A percentile compares a stretch with the other conserved stretches of the same genome.
phyloP scores from a whole-genome alignment of 2,888 invertebrate genomes.

The Elmis aenea region DNA sequence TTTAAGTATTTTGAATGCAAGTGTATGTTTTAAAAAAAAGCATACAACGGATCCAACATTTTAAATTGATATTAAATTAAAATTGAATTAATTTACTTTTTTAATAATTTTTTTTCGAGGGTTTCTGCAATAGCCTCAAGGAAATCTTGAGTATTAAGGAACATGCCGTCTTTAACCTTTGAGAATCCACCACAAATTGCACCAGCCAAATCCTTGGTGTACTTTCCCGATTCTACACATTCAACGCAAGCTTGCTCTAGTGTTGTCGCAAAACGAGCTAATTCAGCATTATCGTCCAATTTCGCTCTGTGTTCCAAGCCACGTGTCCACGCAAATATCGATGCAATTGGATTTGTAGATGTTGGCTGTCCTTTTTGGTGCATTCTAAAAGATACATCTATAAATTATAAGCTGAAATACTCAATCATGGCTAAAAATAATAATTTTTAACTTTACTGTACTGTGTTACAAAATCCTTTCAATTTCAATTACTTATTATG shows the following conservation, averaged over 20 bases:
- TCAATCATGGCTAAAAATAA: too few relatives aligned
- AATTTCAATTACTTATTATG: too few relatives aligned
- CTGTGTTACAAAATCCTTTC: too few relatives aligned
- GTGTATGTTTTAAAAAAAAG: too few relatives aligned
- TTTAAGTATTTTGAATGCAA: too few relatives aligned
- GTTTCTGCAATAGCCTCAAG: slow-evolving; percentile 73
- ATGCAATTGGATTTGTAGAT: slow-evolving; percentile 87
- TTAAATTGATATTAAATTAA: background rate
- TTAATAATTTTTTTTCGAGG: slow-evolving; percentile 49
- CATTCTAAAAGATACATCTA: slow-evolving; percentile 50
- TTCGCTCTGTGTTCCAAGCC: slow-evolving; percentile 80
- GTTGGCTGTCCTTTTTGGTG: slow-evolving; percentile 83
- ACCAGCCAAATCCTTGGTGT: slow-evolving; percentile 85
- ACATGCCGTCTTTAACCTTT: slow-evolving; percentile 78
- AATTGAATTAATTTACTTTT: background rate
- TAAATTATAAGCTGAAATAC: too few relatives aligned
- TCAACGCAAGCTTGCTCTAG: slow-evolving; percentile 81
- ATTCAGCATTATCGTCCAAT: slow-evolving; percentile 70
- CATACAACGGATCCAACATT: too few relatives aligned
- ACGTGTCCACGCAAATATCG: slow-evolving; percentile 87
- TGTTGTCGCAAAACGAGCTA: slow-evolving; percentile 63
- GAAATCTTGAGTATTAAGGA: slow-evolving; percentile 80
- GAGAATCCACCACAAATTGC: slow-evolving; percentile 82
- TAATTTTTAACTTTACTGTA: too few relatives aligned
- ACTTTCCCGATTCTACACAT: slow-evolving; percentile 74